A percentile compares a stretch with the other conserved stretches of the same genome.
phyloP scores from a whole-genome alignment of 2,888 invertebrate species.

The Cheilosia soror region DNA sequence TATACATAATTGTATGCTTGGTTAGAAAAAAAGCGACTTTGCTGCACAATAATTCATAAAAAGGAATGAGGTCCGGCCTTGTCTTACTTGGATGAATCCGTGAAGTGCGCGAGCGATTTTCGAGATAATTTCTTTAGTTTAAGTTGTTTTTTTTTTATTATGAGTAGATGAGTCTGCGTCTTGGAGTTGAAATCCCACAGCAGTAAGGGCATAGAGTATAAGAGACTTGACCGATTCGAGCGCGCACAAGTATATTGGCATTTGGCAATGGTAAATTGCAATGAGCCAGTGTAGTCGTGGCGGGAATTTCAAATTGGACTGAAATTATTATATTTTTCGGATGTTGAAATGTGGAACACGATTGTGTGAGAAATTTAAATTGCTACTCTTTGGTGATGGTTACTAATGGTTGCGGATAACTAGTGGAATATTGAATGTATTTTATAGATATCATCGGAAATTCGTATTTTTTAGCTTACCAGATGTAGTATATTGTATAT shows the following conservation, averaged over 20 bases:
- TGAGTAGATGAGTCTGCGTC: background rate
- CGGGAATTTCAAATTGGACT: slow-evolving; percentile 63
- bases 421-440: background rate
- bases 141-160: background rate
- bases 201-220: slow-evolving; percentile 27
- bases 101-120: slow-evolving; percentile 68
- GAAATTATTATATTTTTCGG: slow-evolving; percentile 40
- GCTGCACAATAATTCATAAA: slow-evolving; percentile 66
- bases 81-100: slow-evolving; percentile 68
- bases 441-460: too few species aligned
- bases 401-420: slow-evolving; percentile 32
- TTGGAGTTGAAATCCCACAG: slow-evolving; percentile 7
- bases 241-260: background rate
- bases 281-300: slow-evolving; percentile 37
- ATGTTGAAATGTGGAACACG: slow-evolving; percentile 58
- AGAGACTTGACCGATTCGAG: background rate
- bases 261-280: slow-evolving; percentile 35
- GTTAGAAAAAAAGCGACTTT: background rate
- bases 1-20: slow-evolving; percentile 59
- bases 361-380: slow-evolving; percentile 61
- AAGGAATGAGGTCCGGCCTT: slow-evolving; percentile 69
- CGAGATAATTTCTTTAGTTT: slow-evolving; percentile 36
- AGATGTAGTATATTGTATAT: too few species aligned
- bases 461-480: too few species aligned
- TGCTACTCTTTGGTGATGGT: slow-evolving; percentile 39